Evolutionary conservation across 2,113 vertebrate species (phyloP).

Genomic region (Mola mola): DNA sequence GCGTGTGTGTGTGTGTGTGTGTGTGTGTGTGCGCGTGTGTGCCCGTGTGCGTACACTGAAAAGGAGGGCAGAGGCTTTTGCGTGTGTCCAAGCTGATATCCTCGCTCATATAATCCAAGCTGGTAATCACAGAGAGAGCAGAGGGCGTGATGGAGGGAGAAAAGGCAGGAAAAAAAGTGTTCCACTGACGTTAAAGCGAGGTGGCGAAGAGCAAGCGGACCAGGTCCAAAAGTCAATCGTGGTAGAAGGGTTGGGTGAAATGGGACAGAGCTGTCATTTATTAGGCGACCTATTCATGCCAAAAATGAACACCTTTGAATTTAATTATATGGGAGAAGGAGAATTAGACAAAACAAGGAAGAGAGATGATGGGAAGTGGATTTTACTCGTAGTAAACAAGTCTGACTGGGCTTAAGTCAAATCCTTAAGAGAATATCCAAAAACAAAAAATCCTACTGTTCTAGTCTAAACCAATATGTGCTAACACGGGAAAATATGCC

Average conservation of each 20-base stretch:
- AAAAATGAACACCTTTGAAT: constrained; percentile 31
- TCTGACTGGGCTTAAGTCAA: constrained; percentile 2
- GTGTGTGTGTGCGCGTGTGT: background rate
- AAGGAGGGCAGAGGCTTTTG: constrained; percentile 66
- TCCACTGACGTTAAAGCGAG: constrained; percentile 40
- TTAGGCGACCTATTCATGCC: constrained; percentile 42
- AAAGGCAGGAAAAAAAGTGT: constrained; percentile 23
- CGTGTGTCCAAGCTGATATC: constrained; percentile 70
- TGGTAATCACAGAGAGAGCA: constrained; percentile 64
- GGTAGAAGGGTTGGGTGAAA: constrained; percentile 42
- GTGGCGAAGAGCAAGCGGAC: constrained; percentile 12
- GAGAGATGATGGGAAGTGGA: constrained; percentile 24
- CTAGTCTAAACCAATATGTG: constrained; percentile 18
- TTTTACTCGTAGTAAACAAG: constrained; percentile 38
- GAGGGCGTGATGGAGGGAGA: constrained; percentile 28
- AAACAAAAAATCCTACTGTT: constrained; percentile 34
- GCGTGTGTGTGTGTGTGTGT: constrained; percentile 5
- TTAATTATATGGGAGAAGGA: constrained; percentile 27
- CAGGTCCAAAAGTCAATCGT: constrained; percentile 65
- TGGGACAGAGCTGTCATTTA: constrained; percentile 53
- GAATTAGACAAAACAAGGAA: constrained; percentile 17
- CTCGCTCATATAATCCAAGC: constrained; percentile 73
- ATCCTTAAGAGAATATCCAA: constrained; percentile 27
- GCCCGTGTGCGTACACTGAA: constrained; percentile 46
- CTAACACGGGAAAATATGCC: constrained; percentile 10